Evolutionary conservation across 2,113 vertebrate species (phyloP).

Genomic region (Mastomys natalensis): DNA sequence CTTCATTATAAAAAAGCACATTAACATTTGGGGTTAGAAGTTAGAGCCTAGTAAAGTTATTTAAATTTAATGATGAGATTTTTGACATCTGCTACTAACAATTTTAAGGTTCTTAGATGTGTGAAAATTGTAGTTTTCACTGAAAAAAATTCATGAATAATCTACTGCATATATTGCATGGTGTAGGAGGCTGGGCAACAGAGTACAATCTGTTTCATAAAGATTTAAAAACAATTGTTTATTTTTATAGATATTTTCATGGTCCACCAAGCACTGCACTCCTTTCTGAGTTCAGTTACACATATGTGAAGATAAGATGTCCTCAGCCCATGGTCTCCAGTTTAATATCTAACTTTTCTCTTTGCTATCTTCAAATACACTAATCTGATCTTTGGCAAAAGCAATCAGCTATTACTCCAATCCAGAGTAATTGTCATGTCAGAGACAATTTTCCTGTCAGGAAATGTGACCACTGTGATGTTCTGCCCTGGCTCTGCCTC

Average conservation of each 20-base stretch:
- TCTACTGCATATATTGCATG: background rate
- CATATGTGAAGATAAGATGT: constrained; percentile 6
- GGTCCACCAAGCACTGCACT: background rate
- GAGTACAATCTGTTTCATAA: background rate
- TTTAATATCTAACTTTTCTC: background rate
- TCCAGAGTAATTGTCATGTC: background rate
- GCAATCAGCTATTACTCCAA: constrained; percentile 1
- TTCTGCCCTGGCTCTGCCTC: background rate
- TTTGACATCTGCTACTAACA: constrained; percentile 24
- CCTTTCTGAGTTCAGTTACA: background rate
- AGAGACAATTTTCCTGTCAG: background rate
- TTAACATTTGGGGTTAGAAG: background rate
- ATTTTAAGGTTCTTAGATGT: constrained; percentile 50
- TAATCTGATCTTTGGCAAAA: background rate
- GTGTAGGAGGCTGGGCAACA: background rate
- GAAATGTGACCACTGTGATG: background rate
- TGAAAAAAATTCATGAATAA: background rate
- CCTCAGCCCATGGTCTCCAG: background rate
- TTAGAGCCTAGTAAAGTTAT: constrained; percentile 47
- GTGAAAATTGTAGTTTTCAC: background rate
- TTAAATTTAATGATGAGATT: background rate
- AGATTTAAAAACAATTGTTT: background rate
- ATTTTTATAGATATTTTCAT: constrained; percentile 32
- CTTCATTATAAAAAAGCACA: constrained; percentile 40
- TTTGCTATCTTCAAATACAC: constrained; percentile 47